phyloP scores from a whole-genome alignment of 2,797 vertebrate genomes.

The Macropodus opercularis region DNA sequence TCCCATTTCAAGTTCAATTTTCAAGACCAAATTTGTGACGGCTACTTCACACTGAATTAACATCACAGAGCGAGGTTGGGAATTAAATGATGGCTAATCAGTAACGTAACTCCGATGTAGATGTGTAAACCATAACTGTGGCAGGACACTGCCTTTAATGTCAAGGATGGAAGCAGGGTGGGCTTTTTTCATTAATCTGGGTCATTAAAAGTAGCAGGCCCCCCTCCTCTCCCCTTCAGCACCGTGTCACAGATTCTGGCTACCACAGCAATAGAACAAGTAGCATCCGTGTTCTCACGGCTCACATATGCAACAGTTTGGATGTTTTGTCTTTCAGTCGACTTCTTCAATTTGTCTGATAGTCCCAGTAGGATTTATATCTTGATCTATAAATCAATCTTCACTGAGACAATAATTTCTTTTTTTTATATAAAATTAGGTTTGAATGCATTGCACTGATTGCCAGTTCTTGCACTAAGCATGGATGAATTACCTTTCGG shows the following conservation, averaged over 20 bases:
- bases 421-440: conserved; percentile 6
- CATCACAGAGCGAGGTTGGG: too few species aligned
- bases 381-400: conserved; percentile 20
- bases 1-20: background rate
- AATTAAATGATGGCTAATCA: background rate
- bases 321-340: background rate
- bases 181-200: too few species aligned
- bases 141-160: too few species aligned
- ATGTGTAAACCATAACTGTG: too few species aligned
- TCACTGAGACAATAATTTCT: conserved; percentile 29
- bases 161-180: too few species aligned
- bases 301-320: conserved; percentile 41
- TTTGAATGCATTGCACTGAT: conserved; percentile 35
- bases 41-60: background rate
- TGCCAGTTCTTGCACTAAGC: conserved; percentile 52
- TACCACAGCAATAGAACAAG: conserved; percentile 28
- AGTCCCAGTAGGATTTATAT: conserved; percentile 4
- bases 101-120: background rate
- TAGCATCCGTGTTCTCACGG: conserved; percentile 20
- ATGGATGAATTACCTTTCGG: conserved; percentile 9
- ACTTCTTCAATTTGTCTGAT: conserved; percentile 11
- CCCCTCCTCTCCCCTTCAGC: background rate
- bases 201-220: too few species aligned
- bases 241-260: conserved; percentile 24
- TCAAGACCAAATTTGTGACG: background rate